Evolutionary conservation across 92 coral and sea anemone genomes (phyloP).

Genomic region (Phenganax marumi): DNA sequence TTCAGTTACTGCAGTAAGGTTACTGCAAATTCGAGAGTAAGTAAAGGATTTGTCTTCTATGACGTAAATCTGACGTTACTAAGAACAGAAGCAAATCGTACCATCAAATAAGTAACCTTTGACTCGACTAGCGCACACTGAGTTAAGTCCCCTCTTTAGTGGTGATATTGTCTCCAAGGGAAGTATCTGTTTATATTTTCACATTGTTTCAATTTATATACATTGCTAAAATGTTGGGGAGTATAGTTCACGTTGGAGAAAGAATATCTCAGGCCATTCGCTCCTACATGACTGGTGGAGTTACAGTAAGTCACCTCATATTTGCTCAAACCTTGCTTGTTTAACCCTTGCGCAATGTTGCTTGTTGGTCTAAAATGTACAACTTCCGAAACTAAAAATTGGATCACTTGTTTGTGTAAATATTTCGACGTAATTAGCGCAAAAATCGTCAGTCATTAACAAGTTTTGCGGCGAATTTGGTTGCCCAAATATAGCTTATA

Average conservation of each 20-base stretch:
- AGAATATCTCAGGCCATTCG: background rate
- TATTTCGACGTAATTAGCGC: constrained; percentile 46
- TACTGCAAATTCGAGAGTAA: too few relatives aligned
- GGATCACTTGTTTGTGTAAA: constrained; percentile 8
- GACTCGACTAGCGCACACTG: too few relatives aligned
- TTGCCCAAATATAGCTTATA: background rate
- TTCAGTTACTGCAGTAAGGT: too few relatives aligned
- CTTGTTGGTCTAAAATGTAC: background rate
- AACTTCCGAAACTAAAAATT: background rate
- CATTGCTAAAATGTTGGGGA: background rate
- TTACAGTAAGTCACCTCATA: background rate
- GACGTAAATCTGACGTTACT: too few relatives aligned
- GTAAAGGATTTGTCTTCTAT: too few relatives aligned
- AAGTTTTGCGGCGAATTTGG: background rate
- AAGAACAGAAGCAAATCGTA: too few relatives aligned
- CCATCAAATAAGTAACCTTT: too few relatives aligned
- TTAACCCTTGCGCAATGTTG: background rate
- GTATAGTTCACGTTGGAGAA: background rate
- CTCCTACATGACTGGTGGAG: constrained; percentile 1
- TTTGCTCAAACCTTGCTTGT: too few relatives aligned
- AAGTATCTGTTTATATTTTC: too few relatives aligned
- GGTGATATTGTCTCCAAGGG: too few relatives aligned
- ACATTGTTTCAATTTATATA: too few relatives aligned
- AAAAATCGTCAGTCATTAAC: background rate
- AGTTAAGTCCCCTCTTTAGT: too few relatives aligned